Base-by-base conservation (phyloP, 2,888 invertebrate species). In the Troides oblongomaculatus region DNA sequence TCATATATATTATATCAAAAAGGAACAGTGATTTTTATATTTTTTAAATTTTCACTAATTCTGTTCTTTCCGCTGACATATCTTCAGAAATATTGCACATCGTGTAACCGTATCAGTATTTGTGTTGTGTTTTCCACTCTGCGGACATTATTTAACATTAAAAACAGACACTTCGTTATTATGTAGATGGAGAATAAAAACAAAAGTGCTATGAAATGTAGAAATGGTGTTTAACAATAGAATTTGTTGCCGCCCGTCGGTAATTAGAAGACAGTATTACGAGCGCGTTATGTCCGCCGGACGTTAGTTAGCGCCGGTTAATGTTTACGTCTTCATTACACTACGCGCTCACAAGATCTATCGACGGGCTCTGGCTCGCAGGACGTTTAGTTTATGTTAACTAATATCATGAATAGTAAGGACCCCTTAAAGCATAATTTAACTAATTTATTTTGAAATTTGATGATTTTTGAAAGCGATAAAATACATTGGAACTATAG, bases 291-390 rank as follows among this genome's bases (percentile, higher is more conserved):
- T 62, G 25, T 56, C 64, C 23, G 21, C 14, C 8, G 39, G 64
- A 53, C 60, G n/a, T 69, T 61, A 36, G 64, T 69, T 69, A 64
- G 61, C 61, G 60, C 25, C 61, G 43, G 46, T 69, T 64, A 65
- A 57, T 69, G 62, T 64, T 69, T 64, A 69, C 61, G 57, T 69
- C 64, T 69, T 64, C 64, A 69, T 69, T 69, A 61, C 12, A 8
- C 36, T 25, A 17, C 10, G 30, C 56, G 57, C 25, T 64, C 17
- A 17, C 63, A 30, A 50, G 63, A 68, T 58, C 46, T 62, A 68
- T 62, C 18, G 57, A 14, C 23, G 21, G 58, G 50, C 36, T 68
- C n/a, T 12, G 12, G 59, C 59, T 68, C 43, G 36, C 59, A n/a
- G 63, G 21, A 21, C 23, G n/a, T 68, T 46, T 62, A 56, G 14